Evolutionary conservation across 2,113 vertebrate genomes (phyloP).

Genomic region (Accipiter virgatus): DNA sequence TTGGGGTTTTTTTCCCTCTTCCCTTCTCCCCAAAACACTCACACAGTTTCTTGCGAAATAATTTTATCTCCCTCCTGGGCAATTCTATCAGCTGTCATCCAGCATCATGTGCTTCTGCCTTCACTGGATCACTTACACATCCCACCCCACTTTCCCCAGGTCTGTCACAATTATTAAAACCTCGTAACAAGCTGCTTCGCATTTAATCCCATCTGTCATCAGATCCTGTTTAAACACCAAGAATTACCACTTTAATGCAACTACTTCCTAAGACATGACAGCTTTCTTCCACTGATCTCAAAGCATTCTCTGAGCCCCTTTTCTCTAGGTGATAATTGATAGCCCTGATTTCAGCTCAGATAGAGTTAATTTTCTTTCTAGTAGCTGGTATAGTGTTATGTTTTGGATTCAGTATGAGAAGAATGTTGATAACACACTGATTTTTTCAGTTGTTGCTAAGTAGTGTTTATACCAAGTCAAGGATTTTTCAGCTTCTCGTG

Average conservation of each 20-base stretch:
- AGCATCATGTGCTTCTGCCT: slow-evolving; percentile 33
- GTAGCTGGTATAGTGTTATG: no score
- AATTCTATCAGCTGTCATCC: slow-evolving; percentile 9
- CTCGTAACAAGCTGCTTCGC: slow-evolving; percentile 38
- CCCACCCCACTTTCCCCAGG: slow-evolving; percentile 22
- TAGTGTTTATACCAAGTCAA: no score
- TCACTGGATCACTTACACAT: neutral
- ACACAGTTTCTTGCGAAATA: slow-evolving; percentile 3
- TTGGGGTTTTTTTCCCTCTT: neutral
- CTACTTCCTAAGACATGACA: slow-evolving; percentile 8
- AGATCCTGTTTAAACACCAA: slow-evolving; percentile 46
- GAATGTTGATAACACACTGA: no score
- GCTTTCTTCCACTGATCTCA: neutral
- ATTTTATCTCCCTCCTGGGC: neutral
- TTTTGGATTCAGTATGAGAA: no score
- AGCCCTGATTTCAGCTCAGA: no score
- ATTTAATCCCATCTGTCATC: slow-evolving; percentile 62
- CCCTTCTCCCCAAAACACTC: neutral
- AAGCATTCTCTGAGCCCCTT: neutral
- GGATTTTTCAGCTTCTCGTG: no score
- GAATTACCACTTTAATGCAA: slow-evolving; percentile 31
- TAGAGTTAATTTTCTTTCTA: no score
- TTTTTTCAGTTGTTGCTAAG: no score
- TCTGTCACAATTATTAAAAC: slow-evolving; percentile 56
- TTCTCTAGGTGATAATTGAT: neutral